Base-by-base conservation (phyloP, 2,797 vertebrate genomes). In the Pipistrellus pygmaeus region DNA sequence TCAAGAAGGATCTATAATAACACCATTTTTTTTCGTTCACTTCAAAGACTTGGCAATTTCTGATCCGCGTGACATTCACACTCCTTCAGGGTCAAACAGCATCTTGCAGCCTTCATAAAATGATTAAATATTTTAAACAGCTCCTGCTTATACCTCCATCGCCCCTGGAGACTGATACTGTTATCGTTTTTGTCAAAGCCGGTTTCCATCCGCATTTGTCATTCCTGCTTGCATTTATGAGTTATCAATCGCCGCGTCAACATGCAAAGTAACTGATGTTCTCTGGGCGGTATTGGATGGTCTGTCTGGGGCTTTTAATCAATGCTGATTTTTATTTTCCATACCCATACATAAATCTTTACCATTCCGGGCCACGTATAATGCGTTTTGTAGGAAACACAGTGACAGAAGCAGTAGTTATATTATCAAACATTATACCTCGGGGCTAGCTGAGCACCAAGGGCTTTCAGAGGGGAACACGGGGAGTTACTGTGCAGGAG, bases 61-160 rank as follows among this genome's bases (percentile, higher is more conserved):
- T 98, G 99, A 99, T 99, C 99, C 98, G 98, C 98, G 98, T 99
- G 99, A 99, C 99, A 99, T 99, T 99, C 99, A 99, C 99, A 98
- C 99, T 99, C 99, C 99, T 99, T 99, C 99, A 99, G 99, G 99
- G 99, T 99, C 99, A 99, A 99, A 99, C 99, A 99, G 98, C 99
- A 99, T 99, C 99, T 98, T 99, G 98, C 99, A 98, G 99, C 99
- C 99, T 99, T 99, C 98, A 99, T 99, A 99, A 99, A 99, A 99
- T 99, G 98, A 99, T 99, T 99, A 99, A 99, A 99, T 99, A 99
- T 99, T 99, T 99, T 99, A 99, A 99, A 99, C 99, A 99, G 99
- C 99, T 99, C 98, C 99, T 99, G 98, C 99, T 99, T 98, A 98
- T 99, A 99, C 99, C 99, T 99, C 99, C 98, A 98, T 99, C 98